A percentile compares a stretch with the other conserved stretches of the same genome.
These are phyloP conservation scores for Protodeltote pygarga DNA, from an alignment of 2,888 invertebrate species.

Conservation along the genomic window DNA sequence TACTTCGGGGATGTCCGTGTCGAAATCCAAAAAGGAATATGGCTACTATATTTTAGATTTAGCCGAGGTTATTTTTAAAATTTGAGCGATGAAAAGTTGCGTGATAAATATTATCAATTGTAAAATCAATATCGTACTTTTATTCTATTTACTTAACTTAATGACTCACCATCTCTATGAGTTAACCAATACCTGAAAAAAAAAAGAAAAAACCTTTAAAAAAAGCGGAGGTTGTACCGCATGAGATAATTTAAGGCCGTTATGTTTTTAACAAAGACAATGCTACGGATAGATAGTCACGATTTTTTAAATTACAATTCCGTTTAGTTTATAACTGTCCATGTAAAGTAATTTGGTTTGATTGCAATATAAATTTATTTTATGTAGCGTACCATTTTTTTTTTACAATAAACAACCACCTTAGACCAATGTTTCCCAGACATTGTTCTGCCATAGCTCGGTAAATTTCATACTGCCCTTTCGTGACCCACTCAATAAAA, in stretches of 20 bases:
- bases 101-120: slow-evolving; percentile 51
- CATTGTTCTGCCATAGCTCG: too few species aligned
- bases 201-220: neutral
- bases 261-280: slow-evolving; percentile 2
- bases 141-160: slow-evolving; percentile 50
- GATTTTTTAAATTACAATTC: too few species aligned
- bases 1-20: slow-evolving; percentile 34
- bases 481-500: too few species aligned
- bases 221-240: too few species aligned
- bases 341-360: too few species aligned
- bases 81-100: slow-evolving; percentile 70
- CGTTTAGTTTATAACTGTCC: too few species aligned
- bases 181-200: slow-evolving; percentile 65
- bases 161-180: slow-evolving; percentile 66
- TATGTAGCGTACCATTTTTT: too few species aligned
- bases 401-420: too few species aligned
- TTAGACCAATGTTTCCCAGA: too few species aligned
- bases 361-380: too few species aligned
- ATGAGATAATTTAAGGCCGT: too few species aligned
- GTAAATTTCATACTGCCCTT: too few species aligned
- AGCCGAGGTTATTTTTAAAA: slow-evolving; percentile 51
- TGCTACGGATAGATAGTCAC: slow-evolving; percentile 3
- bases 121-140: slow-evolving; percentile 44
- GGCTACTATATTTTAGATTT: slow-evolving; percentile 12
- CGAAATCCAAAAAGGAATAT: slow-evolving; percentile 37